phyloP scores from a whole-genome alignment of 1,140 invertebrate species.

The Zelostemma sp. region DNA sequence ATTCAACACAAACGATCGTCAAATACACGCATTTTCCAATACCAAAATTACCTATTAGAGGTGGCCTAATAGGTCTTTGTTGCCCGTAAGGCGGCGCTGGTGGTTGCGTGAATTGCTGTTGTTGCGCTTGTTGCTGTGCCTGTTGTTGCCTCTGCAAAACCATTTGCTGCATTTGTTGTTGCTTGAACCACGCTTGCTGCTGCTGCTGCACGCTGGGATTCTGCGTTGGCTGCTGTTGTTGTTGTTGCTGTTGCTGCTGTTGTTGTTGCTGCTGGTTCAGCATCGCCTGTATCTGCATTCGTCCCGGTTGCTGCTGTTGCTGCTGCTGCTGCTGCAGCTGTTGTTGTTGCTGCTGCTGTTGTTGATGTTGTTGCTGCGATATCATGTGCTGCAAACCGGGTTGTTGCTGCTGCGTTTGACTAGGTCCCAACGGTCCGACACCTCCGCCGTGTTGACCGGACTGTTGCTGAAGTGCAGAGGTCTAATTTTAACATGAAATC shows the following conservation, averaged over 20 bases:
- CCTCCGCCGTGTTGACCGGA: constrained; percentile 59
- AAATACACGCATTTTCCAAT: neutral
- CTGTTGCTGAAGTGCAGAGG: constrained; percentile 59
- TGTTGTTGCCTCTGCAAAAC: constrained; percentile 69
- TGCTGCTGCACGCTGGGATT: constrained; percentile 53
- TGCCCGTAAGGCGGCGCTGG: constrained; percentile 67
- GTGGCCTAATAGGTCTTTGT: constrained; percentile 63
- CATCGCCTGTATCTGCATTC: constrained; percentile 66
- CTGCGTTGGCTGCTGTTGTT: constrained; percentile 66
- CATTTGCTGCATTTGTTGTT: constrained; percentile 67
- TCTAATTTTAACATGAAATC: no score
- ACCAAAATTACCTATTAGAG: constrained; percentile 58
- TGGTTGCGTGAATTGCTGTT: constrained; percentile 66
- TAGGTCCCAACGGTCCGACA: constrained; percentile 60
- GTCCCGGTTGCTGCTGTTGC: constrained; percentile 58
- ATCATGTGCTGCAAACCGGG: constrained; percentile 69
- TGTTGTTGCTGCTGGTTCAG: constrained; percentile 63
- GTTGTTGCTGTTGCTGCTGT: constrained; percentile 69
- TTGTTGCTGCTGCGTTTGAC: constrained; percentile 71
- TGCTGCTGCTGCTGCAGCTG: constrained; percentile 66
- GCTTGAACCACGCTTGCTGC: constrained; percentile 66
- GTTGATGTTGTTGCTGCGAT: constrained; percentile 70
- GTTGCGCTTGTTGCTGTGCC: constrained; percentile 60
- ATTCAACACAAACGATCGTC: no score
- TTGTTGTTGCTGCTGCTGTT: constrained; percentile 67